Evolutionary conservation across 2,888 invertebrate genomes (phyloP).

Genomic region (Tricholauxania praeusta): DNA sequence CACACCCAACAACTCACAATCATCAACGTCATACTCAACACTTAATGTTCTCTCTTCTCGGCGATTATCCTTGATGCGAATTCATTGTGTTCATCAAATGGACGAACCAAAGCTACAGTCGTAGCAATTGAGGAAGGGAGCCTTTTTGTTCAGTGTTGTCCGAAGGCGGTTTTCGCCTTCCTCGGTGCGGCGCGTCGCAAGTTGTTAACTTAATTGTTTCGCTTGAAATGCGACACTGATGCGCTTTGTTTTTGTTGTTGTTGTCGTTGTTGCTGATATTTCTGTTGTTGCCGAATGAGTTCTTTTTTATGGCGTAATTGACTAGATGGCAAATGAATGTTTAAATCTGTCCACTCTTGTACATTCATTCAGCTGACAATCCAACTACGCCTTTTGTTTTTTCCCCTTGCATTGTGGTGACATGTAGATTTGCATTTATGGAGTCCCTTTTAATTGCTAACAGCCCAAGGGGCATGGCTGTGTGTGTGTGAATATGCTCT

Average conservation of each 20-base stretch:
- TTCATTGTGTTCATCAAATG: not conserved
- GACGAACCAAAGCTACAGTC: not conserved
- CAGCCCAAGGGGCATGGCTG: not conserved
- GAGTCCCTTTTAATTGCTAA: not conserved
- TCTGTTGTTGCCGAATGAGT: constrained; percentile 4
- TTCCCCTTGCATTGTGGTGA: not conserved
- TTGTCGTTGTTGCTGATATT: not conserved
- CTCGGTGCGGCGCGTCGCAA: constrained; percentile 45
- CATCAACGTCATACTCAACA: not conserved
- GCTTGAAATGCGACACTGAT: constrained; percentile 54
- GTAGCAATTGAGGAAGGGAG: not conserved
- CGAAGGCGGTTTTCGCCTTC: constrained; percentile 7
- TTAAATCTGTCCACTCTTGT: constrained; percentile 3
- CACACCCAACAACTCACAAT: constrained; percentile 34
- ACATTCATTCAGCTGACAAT: not conserved
- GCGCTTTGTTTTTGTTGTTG: constrained; percentile 6
- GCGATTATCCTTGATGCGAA: not conserved
- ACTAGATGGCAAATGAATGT: constrained; percentile 24
- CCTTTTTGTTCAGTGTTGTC: not conserved
- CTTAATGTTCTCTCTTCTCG: constrained; percentile 6
- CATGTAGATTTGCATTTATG: constrained; percentile 4
- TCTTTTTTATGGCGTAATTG: constrained; percentile 20
- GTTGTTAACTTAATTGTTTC: constrained; percentile 61
- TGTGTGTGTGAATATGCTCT: no score
- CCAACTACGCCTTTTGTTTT: not conserved